A percentile compares a stretch with the other conserved stretches of the same genome.
These are phyloP conservation scores for Hemistola chrysoprasaria DNA, from an alignment of 2,888 invertebrate genomes.

Conservation along the genomic window DNA sequence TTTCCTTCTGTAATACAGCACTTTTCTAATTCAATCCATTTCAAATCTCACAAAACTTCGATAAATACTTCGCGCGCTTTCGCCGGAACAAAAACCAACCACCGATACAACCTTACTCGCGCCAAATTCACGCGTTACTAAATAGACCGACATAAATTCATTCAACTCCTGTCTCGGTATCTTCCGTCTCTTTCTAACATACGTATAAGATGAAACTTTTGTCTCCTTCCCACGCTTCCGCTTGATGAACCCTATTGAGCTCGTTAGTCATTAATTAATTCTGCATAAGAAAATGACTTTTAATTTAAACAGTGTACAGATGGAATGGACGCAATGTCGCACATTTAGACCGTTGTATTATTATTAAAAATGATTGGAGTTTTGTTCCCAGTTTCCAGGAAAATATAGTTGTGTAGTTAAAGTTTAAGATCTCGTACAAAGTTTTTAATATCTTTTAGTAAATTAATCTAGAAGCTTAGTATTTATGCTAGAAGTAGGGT, in stretches of 20 bases:
- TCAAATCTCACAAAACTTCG: conserved; percentile 33
- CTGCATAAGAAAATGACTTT: conserved; percentile 82
- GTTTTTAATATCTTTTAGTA: no score
- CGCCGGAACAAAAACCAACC: conserved; percentile 23
- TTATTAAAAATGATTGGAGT: conserved; percentile 5
- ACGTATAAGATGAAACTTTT: conserved; percentile 24
- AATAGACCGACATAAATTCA: conserved; percentile 80
- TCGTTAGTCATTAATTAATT: conserved; percentile 82
- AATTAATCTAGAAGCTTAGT: no score
- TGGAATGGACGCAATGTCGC: conserved; percentile 57
- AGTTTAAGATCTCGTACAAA: no score
- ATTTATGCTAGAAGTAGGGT: no score
- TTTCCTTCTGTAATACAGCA: conserved; percentile 16
- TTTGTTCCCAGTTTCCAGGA: not conserved
- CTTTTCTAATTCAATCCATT: conserved; percentile 26
- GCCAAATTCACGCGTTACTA: conserved; percentile 80
- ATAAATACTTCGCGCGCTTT: conserved; percentile 60
- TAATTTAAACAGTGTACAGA: conserved; percentile 79
- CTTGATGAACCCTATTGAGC: conserved; percentile 81
- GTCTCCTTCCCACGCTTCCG: conserved; percentile 67
- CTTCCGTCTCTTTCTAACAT: conserved; percentile 44
- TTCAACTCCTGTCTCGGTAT: conserved; percentile 71
- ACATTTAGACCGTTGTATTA: conserved; percentile 6
- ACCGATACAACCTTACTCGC: conserved; percentile 65
- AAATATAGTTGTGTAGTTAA: no score